Evolutionary conservation across 2,113 vertebrate genomes (phyloP), one percentile per base, ranked within the genome.

Genomic region (Pygathrix nemaeus): DNA sequence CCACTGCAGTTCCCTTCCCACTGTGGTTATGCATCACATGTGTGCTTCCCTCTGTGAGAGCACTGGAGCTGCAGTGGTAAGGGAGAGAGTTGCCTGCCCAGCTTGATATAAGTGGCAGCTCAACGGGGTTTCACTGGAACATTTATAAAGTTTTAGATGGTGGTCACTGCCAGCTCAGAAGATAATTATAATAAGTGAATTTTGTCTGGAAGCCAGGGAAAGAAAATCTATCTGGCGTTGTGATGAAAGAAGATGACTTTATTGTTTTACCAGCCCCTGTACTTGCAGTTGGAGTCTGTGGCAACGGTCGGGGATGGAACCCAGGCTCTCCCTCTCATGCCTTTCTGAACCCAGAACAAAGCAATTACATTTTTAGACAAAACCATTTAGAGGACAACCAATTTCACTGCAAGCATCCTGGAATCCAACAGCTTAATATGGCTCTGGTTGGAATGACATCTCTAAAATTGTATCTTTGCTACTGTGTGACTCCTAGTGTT

Each of bases 301-400:
- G 93, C 0, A 96, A 61, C 94, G 96, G 97, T 95, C 4, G 75
- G 93, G 91, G 89, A 97, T 68, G 12, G 23, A 95, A 96, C 83
- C 93, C n/a, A 0, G 66, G 5, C n/a, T 87, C 35, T 48, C 50
- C 38, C n/a, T 66, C 30, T 87, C 59, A 7, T 82, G 97, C 94
- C 66, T 98, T 97, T 98, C 98, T 97, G 98, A 98, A 97, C 59
- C 95, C 78, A 96, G 97, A 98, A 97, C 91, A 90, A 98, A 98
- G 95, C 94, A 98, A 99, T 98, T 98, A 97, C 80, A 35, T 98
- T 98, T 98, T 98, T 97, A 98, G 97, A 98, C 96, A 96, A 98
- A 98, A 92, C 64, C 70, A 91, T 98, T 99, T 98, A 98, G 98
- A 98, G 94, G 97, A 98, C 55, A 93, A 97, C 96, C 97, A 97